A percentile compares a stretch with the other conserved stretches of the same genome.
Evolutionary conservation across 2,888 invertebrate species (phyloP).

Genomic region (Myopa tessellatipennis): DNA sequence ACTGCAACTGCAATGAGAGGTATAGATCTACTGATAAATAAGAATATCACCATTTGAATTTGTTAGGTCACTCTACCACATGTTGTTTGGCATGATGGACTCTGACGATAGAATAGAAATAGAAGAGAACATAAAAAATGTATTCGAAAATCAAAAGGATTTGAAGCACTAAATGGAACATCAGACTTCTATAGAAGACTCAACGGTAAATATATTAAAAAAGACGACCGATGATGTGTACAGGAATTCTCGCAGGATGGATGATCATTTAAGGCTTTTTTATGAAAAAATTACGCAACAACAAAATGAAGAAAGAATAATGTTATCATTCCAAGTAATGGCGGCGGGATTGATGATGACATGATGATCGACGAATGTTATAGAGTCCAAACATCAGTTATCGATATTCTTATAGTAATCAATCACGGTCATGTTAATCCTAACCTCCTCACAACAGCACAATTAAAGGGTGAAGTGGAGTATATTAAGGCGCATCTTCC

Average conservation of each 20-base stretch:
- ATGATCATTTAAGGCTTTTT: conserved; percentile 10
- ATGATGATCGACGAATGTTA: no score
- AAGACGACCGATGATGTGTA: conserved; percentile 2
- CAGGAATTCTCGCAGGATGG: neutral
- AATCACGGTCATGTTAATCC: neutral
- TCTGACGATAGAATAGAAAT: neutral
- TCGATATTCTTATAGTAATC: conserved; percentile 14
- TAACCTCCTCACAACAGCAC: neutral
- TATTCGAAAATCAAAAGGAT: conserved; percentile 13
- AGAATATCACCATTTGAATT: conserved; percentile 3
- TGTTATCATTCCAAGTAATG: no score
- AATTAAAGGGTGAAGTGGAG: conserved; percentile 4
- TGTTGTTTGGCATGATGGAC: conserved; percentile 7
- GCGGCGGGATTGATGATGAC: no score
- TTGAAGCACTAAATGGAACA: conserved; percentile 1
- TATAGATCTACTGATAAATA: neutral
- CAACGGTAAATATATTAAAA: conserved; percentile 20
- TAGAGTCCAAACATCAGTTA: neutral
- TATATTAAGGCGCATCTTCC: neutral
- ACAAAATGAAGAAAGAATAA: conserved; percentile 13
- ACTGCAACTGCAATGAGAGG: neutral
- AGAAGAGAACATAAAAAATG: neutral
- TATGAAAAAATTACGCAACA: conserved; percentile 6
- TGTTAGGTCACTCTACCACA: conserved; percentile 17
- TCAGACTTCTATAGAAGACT: conserved; percentile 16